phyloP scores from a whole-genome alignment of 2,797 vertebrate species.

The Betta splendens region DNA sequence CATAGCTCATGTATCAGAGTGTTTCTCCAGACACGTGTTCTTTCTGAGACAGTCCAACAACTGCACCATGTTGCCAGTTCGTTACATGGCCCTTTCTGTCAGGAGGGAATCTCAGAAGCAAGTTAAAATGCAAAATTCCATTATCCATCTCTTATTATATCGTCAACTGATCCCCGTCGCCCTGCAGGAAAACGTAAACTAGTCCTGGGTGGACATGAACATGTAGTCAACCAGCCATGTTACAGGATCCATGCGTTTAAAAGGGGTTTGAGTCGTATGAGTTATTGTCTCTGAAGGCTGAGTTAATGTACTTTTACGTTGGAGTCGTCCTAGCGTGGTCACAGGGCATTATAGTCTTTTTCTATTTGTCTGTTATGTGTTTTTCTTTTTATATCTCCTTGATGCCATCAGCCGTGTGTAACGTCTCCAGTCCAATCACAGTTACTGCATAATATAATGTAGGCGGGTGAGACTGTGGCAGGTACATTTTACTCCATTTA shows the following conservation, averaged over 20 bases:
- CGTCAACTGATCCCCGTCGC: too few relatives aligned
- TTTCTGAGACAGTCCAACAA: not conserved
- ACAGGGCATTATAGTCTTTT: constrained; percentile 28
- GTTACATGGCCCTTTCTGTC: constrained; percentile 3
- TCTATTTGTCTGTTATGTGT: not conserved
- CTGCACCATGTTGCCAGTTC: not conserved
- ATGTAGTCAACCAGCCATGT: not conserved
- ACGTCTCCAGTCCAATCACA: not conserved
- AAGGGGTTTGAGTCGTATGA: not conserved
- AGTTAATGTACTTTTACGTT: constrained; percentile 1
- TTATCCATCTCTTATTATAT: too few relatives aligned
- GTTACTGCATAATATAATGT: not conserved
- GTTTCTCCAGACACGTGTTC: not conserved
- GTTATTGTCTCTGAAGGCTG: too few relatives aligned
- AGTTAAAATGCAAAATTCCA: too few relatives aligned
- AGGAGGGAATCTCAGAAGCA: not conserved
- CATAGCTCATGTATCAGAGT: not conserved
- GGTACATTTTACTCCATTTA: constrained; percentile 41
- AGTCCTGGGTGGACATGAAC: not conserved
- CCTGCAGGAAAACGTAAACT: not conserved
- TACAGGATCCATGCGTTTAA: constrained; percentile 17
- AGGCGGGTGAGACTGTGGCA: constrained; percentile 2
- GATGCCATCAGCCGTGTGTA: constrained; percentile 1
- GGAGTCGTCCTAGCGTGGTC: not conserved
- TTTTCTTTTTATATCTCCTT: not conserved